Base-by-base conservation (phyloP, 2,888 invertebrate species). In the Xestia ashworthii region DNA sequence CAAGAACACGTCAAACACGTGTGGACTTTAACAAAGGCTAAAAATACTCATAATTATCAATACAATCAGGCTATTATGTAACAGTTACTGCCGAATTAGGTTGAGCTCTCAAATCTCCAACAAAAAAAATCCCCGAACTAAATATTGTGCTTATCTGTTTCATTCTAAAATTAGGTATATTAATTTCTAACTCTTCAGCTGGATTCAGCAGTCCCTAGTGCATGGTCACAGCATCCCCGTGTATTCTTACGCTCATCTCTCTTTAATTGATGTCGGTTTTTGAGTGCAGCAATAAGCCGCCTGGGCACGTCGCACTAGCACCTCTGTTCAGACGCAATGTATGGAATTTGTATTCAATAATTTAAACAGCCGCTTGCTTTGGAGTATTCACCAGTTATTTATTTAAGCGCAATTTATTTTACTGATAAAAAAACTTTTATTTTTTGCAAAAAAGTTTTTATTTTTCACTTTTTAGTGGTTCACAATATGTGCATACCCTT, bases 231-330 rank as follows among this genome's bases (percentile, higher is more conserved):
- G 53, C 79, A 78, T 41, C 65, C 38, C 72, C 60, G 78, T 88
- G 84, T 88, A 88, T 87, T 87, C 89, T 89, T 92, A 90, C 91
- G 90, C 91, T 93, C 92, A 93, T 92, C 92, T 92, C 91, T 86
- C 88, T 93, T 94, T 95, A 96, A 96, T 95, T 95, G 95, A 96
- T 96, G 95, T 94, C 92, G 92, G 94, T 94, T 94, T 95, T 95
- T 95, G 95, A 95, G 92, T 93, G 93, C 90, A 91, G 86, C 92
- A 92, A 93, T 92, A 92, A 92, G 94, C 96, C 95, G 95, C 94
- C 91, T 84, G 89, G 85, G 88, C 91, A 88, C 91, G 89, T 92
- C 91, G 87, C 89, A 89, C 90, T 92, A 89, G 92, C 94, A 93
- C 94, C 95, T 94, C 93, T 92, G 91, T 93, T 90, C 89, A 85